Evolutionary conservation across 2,113 vertebrate genomes (phyloP).

Genomic region (Numenius arquata): DNA sequence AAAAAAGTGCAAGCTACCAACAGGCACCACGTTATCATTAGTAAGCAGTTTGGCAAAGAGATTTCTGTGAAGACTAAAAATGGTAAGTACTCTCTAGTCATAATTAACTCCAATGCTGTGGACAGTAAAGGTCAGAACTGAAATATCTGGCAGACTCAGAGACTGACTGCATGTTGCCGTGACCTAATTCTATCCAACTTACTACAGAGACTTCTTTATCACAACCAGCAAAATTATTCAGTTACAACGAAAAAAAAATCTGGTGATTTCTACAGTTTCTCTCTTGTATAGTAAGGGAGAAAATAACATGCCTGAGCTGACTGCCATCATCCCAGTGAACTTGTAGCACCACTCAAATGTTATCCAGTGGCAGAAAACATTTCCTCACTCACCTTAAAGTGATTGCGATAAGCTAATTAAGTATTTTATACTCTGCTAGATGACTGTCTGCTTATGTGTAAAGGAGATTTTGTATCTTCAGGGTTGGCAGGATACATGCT

Average conservation of each 20-base stretch:
- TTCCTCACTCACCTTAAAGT: neutral
- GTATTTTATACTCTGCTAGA: neutral
- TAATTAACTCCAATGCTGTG: neutral
- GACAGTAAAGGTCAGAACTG: slow-evolving; percentile 51
- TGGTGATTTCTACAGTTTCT: neutral
- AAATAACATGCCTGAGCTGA: neutral
- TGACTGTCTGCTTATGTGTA: neutral
- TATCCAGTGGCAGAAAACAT: neutral
- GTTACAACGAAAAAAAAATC: neutral
- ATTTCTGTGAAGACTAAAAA: neutral
- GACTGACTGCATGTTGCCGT: neutral
- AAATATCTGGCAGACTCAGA: slow-evolving; percentile 29
- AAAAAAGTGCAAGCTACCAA: neutral
- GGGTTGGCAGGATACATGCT: neutral
- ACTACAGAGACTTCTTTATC: slow-evolving; percentile 56
- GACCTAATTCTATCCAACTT: slow-evolving; percentile 51
- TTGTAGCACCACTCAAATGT: neutral
- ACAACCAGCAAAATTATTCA: neutral
- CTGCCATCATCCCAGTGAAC: neutral
- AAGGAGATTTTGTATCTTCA: neutral
- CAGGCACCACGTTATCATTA: neutral
- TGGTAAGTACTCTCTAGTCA: neutral
- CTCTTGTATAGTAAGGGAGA: neutral
- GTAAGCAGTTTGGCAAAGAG: neutral
- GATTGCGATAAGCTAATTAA: neutral